Conservation (phyloP, 2,888 invertebrate species). For the Octonoba sinensis region DNA sequence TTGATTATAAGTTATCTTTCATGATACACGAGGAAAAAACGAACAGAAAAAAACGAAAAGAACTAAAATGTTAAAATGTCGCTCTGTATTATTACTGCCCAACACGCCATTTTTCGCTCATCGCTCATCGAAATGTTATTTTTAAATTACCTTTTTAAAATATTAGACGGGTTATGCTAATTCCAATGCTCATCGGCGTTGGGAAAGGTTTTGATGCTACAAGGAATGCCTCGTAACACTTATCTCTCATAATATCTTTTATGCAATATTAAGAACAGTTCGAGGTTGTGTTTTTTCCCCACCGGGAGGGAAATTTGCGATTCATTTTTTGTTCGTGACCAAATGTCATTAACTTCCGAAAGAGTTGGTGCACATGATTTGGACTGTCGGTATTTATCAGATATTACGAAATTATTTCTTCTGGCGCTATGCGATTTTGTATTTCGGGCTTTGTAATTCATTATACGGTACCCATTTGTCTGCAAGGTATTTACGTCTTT, state of each 20-base stretch:
- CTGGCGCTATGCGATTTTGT: too few relatives aligned
- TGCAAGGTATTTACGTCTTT: too few relatives aligned
- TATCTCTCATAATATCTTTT: conserved; percentile 22
- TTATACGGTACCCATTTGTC: too few relatives aligned
- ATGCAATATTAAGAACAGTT: conserved; percentile 1
- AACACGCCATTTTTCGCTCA: conserved; percentile 44
- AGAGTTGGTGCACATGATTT: too few relatives aligned
- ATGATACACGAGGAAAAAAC: not conserved
- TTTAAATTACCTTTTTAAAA: conserved; percentile 14
- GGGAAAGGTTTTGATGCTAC: conserved; percentile 22
- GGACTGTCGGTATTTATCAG: too few relatives aligned
- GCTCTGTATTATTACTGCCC: conserved; percentile 47
- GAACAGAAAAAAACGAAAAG: conserved; percentile 6
- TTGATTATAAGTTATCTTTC: conserved; percentile 39
- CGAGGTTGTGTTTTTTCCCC: conserved; percentile 3
- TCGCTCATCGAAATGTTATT: conserved; percentile 44
- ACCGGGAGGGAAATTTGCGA: not conserved
- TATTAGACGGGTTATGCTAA: conserved; percentile 50
- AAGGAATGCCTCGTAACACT: conserved; percentile 20
- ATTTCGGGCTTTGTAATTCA: too few relatives aligned
- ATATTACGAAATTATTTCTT: too few relatives aligned
- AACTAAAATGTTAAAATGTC: conserved; percentile 39
- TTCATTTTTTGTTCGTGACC: too few relatives aligned
- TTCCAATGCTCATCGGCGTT: conserved; percentile 20
- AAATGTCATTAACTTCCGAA: too few relatives aligned